phyloP scores from a whole-genome alignment of 2,797 vertebrate genomes.

The Cossypha heuglini region DNA sequence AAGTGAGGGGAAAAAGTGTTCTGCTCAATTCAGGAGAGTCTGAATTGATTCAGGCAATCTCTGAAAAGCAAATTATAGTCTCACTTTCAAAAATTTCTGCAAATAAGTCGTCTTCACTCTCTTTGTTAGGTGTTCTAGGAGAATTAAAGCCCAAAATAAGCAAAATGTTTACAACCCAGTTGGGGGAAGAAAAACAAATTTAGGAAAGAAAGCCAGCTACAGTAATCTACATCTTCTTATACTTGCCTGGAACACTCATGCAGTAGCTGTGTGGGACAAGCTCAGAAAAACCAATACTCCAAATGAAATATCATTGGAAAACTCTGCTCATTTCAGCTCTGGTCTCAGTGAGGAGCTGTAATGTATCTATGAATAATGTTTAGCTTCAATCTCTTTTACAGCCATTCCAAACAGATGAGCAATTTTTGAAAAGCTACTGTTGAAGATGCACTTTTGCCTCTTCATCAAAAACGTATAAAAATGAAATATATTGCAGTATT shows the following conservation, averaged over 20 bases:
- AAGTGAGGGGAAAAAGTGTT: neutral
- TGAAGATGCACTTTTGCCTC: slow-evolving; percentile 74
- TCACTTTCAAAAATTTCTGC: neutral
- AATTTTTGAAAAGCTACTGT: slow-evolving; percentile 73
- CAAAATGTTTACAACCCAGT: neutral
- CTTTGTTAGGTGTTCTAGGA: neutral
- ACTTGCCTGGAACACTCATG: neutral
- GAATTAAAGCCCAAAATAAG: neutral
- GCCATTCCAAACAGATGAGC: slow-evolving; percentile 70
- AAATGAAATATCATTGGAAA: slow-evolving; percentile 55
- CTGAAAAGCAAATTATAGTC: neutral
- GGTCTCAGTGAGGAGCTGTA: slow-evolving; percentile 36
- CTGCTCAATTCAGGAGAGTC: neutral
- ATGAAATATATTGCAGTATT: slow-evolving; percentile 76
- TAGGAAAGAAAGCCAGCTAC: neutral
- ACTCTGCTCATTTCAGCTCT: slow-evolving; percentile 48
- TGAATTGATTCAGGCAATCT: neutral
- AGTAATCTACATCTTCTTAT: slow-evolving; percentile 11
- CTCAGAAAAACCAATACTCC: slow-evolving; percentile 53
- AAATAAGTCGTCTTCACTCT: neutral
- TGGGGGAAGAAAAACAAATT: neutral
- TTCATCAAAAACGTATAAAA: slow-evolving; percentile 78
- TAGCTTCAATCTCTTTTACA: slow-evolving; percentile 68
- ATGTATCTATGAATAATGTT: slow-evolving; percentile 71
- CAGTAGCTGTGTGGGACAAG: neutral